phyloP scores from a whole-genome alignment of 2,888 invertebrate species.

The Seira musarum region DNA sequence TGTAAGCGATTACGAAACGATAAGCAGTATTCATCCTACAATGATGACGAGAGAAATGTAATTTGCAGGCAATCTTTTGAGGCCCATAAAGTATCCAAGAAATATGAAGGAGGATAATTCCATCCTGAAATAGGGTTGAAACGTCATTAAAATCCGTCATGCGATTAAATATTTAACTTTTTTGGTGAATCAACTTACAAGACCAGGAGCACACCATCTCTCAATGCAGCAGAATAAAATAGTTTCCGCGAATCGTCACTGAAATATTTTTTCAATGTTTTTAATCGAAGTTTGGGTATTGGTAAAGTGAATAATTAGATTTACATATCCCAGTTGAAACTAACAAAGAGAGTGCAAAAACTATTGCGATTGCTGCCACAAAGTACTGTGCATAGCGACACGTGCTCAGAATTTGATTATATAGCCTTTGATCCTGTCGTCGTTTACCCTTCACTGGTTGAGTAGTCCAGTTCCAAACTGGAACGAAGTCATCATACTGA shows the following conservation, averaged over 20 bases:
- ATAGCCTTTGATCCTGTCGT: neutral
- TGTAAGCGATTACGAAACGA: neutral
- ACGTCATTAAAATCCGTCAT: neutral
- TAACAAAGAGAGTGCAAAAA: neutral
- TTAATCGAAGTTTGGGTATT: no score
- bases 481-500: no score
- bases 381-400: neutral
- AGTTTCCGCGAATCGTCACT: neutral
- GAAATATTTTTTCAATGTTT: neutral
- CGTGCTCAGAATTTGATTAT: neutral
- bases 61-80: slow-evolving; percentile 41
- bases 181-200: no score
- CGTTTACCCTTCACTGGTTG: no score
- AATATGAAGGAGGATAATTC: slow-evolving; percentile 21
- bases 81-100: slow-evolving; percentile 37
- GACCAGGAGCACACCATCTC: no score
- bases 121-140: slow-evolving; percentile 20
- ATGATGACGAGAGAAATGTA: slow-evolving; percentile 48
- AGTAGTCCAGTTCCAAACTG: no score
- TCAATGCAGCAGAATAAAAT: neutral
- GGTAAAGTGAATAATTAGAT: no score
- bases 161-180: no score
- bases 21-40: slow-evolving; percentile 20
- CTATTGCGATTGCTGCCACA: neutral
- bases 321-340: no score